Evolutionary conservation across 2,797 vertebrate genomes (phyloP).

Genomic region (Lepidocolaptes lacrymiger): DNA sequence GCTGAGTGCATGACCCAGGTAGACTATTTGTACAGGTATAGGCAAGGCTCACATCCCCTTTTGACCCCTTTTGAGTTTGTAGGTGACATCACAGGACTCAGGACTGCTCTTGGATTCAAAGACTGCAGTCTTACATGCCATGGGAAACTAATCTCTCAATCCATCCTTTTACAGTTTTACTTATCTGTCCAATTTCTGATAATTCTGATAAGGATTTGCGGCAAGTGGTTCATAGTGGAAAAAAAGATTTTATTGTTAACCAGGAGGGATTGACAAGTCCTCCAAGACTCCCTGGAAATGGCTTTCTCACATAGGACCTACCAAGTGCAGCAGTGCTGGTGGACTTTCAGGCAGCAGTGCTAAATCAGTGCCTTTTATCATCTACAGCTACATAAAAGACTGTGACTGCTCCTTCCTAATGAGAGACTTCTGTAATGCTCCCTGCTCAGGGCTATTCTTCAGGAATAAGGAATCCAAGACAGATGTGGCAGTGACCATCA

Average conservation of each 20-base stretch:
- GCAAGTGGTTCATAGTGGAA: neutral
- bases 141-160: neutral
- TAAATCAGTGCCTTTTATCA: neutral
- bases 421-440: slow-evolving; percentile 34
- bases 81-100: neutral
- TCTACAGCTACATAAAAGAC: neutral
- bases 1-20: neutral
- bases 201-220: neutral
- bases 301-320: neutral
- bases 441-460: slow-evolving; percentile 40
- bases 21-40: neutral
- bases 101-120: neutral
- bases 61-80: neutral
- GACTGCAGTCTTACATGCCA: rapidly evolving
- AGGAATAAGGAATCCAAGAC: slow-evolving; percentile 47
- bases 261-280: neutral
- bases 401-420: neutral
- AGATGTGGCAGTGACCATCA: slow-evolving; percentile 52
- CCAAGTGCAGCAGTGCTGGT: neutral
- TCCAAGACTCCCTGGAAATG: neutral
- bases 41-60: neutral
- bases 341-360: neutral
- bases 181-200: neutral
- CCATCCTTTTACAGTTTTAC: neutral
- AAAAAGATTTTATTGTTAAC: neutral